Evolutionary conservation across 2,797 vertebrate species (phyloP), one percentile per base, ranked within the genome.

Genomic region (Dryobates pubescens): DNA sequence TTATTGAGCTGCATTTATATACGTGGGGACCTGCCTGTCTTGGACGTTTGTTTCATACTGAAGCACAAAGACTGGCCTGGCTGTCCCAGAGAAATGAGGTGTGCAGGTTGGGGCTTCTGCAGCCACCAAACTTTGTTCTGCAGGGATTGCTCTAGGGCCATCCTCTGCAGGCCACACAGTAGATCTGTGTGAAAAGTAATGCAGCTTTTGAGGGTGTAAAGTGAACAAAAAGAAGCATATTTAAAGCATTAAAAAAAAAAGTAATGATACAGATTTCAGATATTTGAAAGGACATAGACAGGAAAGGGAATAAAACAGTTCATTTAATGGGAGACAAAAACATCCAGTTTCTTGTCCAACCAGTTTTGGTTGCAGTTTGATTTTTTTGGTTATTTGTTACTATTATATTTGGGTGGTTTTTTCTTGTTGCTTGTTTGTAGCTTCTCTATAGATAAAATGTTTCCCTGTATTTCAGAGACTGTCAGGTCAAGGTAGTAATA

Each of bases 1-100:
- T 94, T 94, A 96, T 93, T 90, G 7, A 74, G 80, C 90, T 80
- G 94, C 94, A 89, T 96, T 94, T 96, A 91, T 93, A 93, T 96
- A 96, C 81, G 32, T 68, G 69, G 90, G 62, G 86, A 93, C 88
- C 72, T 93, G 88, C 77, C 82, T 92, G 92, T 74, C 63, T 74
- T 34, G 81, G 70, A 88, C 90, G 82, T 84, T 89, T 63, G 73
- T 72, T 90, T 94, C 82, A 80, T 62, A 29, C 17, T 54, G 87
- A 72, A 89, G 80, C 90, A 91, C 89, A 93, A 92, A 94, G 88
- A 9, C 1, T 49, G 89, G 79, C 72, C 38, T 4, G 27, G 65
- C 64, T 38, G 77, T 26, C 73, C 89, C 67, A 38, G 51, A 73
- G 85, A 80, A 83, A 18, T 0, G 0, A 59, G 72, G 38, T 90